Evolutionary conservation across 2,113 vertebrate genomes (phyloP), one percentile per base, ranked within the genome.

Genomic region (Antechinus flavipes): DNA sequence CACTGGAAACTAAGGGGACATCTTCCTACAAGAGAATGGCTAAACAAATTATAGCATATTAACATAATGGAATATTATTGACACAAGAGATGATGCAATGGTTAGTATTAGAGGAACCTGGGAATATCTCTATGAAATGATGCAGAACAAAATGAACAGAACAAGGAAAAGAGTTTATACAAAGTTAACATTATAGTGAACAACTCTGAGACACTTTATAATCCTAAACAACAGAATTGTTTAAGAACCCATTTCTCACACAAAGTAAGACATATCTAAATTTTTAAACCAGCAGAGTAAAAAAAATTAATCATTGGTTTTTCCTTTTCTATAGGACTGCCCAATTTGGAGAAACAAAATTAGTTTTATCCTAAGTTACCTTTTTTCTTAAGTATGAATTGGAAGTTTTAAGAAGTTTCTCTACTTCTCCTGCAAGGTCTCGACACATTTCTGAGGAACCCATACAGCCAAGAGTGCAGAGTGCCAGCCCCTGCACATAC

Each of bases 361-460:
- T 93, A 1, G 8, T 92, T 97, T 92, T 35, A 96, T 90, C 58
- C 94, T 93, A 91, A 96, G 54, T 97, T 99, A 99, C 99, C 99
- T 99, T 99, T 99, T 99, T 99, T 98, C 99, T 99, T 98, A 99
- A 98, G 97, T 99, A 99, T 94, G 99, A 99, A 98, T 99, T 99
- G 89, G 99, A 99, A 35, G 99, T 99, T 99, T 99, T 99, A 95
- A 99, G 99, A 96, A 99, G 99, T 98, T 99, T 99, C 98, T 99
- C 99, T 94, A 99, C 99, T 94, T 99, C 99, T 96, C 99, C 99
- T 94, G 99, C 99, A 96, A 99, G 98, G 97, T 99, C 99, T 98
- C 99, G 99, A 98, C 99, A 99, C 99, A 99, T 99, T 98, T 99
- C 99, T 93, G 99, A 99, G 26, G 99, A 99, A 93, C 99, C 99